Conservation (phyloP, 2,888 invertebrate species). For the Scaptodrosophila latifasciaeformis region DNA sequence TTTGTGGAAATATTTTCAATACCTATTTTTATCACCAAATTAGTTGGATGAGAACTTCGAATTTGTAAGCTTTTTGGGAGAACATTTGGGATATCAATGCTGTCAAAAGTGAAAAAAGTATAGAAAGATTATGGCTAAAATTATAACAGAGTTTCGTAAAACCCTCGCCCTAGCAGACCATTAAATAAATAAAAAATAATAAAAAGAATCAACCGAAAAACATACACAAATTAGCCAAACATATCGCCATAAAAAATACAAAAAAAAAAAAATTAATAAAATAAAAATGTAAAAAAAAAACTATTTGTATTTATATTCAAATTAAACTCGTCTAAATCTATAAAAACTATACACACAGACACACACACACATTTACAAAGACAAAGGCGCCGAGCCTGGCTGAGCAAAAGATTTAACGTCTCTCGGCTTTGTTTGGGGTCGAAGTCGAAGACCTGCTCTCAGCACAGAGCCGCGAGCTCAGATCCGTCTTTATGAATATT, state of each 20-base stretch:
- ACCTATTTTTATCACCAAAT: no score
- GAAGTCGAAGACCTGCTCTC: no score
- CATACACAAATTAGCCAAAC: slow-evolving; percentile 1
- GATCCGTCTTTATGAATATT: slow-evolving; percentile 65
- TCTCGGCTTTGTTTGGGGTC: no score
- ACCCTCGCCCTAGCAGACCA: background rate
- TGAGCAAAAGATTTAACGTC: no score
- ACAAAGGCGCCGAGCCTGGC: slow-evolving; percentile 40
- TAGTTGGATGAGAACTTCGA: no score
- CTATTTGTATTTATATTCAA: slow-evolving; percentile 62
- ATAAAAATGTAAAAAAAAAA: slow-evolving; percentile 55
- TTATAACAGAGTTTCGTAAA: no score
- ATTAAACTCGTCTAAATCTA: slow-evolving; percentile 68
- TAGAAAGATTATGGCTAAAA: no score
- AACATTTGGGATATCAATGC: no score
- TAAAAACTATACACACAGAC: slow-evolving; percentile 42
- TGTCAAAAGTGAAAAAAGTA: background rate
- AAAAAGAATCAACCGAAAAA: slow-evolving; percentile 1
- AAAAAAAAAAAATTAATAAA: slow-evolving; percentile 43
- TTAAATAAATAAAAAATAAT: background rate
- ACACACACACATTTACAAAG: slow-evolving; percentile 38
- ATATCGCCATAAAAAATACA: slow-evolving; percentile 22
- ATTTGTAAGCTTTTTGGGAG: no score
- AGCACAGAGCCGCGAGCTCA: slow-evolving; percentile 18
- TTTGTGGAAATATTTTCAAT: background rate